phyloP scores from a whole-genome alignment of 2,797 vertebrate genomes.

The Cynodonichthys magdalenae region DNA sequence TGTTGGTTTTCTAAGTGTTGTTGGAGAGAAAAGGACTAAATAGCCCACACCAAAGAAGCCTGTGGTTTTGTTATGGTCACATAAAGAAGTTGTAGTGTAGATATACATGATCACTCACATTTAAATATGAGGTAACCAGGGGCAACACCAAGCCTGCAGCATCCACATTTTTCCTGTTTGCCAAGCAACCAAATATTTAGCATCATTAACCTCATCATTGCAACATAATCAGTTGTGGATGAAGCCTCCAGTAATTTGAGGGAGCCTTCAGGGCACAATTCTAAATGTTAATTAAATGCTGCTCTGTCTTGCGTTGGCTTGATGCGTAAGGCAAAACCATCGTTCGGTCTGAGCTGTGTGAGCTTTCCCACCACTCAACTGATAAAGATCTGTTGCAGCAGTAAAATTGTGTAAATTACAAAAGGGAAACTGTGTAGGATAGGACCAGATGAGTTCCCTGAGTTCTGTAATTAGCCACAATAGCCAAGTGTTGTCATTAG shows the following conservation, averaged over 20 bases:
- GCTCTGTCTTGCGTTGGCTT: constrained; percentile 57
- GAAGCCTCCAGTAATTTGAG: constrained; percentile 62
- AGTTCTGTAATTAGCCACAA: constrained; percentile 44
- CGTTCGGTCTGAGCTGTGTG: constrained; percentile 22
- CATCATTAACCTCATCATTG: constrained; percentile 72
- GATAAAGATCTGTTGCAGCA: constrained; percentile 9
- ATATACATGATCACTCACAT: constrained; percentile 40
- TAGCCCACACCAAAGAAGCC: neutral
- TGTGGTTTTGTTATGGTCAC: constrained; percentile 32
- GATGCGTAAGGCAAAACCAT: constrained; percentile 49
- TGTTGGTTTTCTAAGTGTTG: neutral
- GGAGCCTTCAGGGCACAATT: constrained; percentile 73
- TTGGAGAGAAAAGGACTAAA: constrained; percentile 11
- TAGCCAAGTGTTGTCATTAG: constrained; percentile 22
- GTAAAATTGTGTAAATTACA: constrained; percentile 16
- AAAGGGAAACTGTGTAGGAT: constrained; percentile 27
- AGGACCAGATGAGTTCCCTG: constrained; percentile 35
- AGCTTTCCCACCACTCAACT: constrained; percentile 23
- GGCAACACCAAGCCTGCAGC: constrained; percentile 48
- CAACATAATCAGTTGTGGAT: constrained; percentile 66
- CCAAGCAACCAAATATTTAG: constrained; percentile 61
- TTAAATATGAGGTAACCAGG: constrained; percentile 50
- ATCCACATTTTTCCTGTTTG: constrained; percentile 48
- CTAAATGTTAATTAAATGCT: constrained; percentile 77
- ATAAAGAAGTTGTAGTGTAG: constrained; percentile 14